These are phyloP conservation scores for Centropus bengalensis DNA, from an alignment of 2,113 vertebrate species.

Conservation along the genomic window DNA sequence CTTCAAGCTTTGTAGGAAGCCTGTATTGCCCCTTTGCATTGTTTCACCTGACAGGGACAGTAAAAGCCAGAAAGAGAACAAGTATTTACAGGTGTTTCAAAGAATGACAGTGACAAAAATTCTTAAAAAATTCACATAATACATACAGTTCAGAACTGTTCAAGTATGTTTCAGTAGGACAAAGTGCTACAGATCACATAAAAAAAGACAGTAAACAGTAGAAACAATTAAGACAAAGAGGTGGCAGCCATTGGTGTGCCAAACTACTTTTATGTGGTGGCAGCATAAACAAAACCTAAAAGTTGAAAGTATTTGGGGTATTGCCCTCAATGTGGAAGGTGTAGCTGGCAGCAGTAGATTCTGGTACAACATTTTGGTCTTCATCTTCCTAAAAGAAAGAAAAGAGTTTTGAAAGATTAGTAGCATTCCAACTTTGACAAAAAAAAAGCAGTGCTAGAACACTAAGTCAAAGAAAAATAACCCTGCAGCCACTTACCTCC, in stretches of 20 bases:
- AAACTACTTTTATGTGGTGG: neutral
- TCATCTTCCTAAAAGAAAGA: conserved; percentile 81
- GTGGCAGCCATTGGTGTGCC: conserved; percentile 1
- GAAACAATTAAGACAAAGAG: conserved; percentile 57
- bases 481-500: conserved; percentile 80
- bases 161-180: conserved; percentile 77
- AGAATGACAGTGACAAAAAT: neutral
- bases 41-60: neutral
- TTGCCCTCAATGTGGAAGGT: conserved; percentile 80
- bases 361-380: conserved; percentile 83
- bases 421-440: neutral
- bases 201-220: conserved; percentile 57
- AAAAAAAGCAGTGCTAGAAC: neutral
- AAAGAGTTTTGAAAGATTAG: neutral
- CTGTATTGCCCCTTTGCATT: neutral
- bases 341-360: conserved; percentile 77
- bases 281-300: conserved; percentile 69
- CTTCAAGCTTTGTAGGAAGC: neutral
- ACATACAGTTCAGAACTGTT: conserved; percentile 73
- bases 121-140: conserved; percentile 60
- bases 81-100: conserved; percentile 74
- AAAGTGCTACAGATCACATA: conserved; percentile 80
- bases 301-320: conserved; percentile 82
- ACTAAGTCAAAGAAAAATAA: neutral
- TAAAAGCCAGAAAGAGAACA: neutral